A percentile compares a stretch with the other conserved stretches of the same genome.
Conservation (phyloP, 2,797 vertebrate species). For the Falco columbarius region DNA sequence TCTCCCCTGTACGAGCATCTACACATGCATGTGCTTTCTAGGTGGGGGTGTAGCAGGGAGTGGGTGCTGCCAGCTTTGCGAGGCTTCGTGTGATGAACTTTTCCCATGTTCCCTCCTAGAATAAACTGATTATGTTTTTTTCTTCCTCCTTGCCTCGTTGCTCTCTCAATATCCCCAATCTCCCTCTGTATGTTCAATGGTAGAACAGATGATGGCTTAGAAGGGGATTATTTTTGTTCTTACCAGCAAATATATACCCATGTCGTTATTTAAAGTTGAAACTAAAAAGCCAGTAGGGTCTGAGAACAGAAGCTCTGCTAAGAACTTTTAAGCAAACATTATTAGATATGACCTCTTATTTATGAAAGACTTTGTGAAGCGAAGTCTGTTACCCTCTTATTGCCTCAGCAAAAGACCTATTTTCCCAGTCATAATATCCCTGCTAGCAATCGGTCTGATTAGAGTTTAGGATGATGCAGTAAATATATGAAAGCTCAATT, state of each 20-base stretch:
- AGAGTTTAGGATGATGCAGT: slow-evolving; percentile 50
- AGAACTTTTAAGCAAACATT: slow-evolving; percentile 74
- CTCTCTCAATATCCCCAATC: background rate
- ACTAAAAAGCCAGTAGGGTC: slow-evolving; percentile 25
- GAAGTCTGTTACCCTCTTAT: slow-evolving; percentile 12
- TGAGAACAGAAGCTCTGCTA: slow-evolving; percentile 52
- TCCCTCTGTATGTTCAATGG: background rate
- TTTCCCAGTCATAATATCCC: slow-evolving; percentile 44
- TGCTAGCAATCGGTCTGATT: slow-evolving; percentile 55
- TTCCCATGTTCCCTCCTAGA: background rate
- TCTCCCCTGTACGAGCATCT: rapidly evolving
- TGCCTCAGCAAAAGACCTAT: slow-evolving; percentile 37
- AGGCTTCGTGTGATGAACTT: background rate
- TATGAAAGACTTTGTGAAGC: slow-evolving; percentile 23
- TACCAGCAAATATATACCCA: slow-evolving; percentile 30
- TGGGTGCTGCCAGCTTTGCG: background rate
- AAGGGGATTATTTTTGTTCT: slow-evolving; percentile 59
- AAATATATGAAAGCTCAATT: slow-evolving; percentile 67
- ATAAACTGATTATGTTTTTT: background rate
- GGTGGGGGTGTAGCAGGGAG: background rate
- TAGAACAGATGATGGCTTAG: slow-evolving; percentile 62
- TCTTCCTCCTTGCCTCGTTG: background rate
- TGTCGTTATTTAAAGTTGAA: slow-evolving; percentile 56
- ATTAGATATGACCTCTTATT: slow-evolving; percentile 71
- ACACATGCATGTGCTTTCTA: rapidly evolving